phyloP scores from a whole-genome alignment of 2,113 vertebrate genomes.

The Nymphicus hollandicus region DNA sequence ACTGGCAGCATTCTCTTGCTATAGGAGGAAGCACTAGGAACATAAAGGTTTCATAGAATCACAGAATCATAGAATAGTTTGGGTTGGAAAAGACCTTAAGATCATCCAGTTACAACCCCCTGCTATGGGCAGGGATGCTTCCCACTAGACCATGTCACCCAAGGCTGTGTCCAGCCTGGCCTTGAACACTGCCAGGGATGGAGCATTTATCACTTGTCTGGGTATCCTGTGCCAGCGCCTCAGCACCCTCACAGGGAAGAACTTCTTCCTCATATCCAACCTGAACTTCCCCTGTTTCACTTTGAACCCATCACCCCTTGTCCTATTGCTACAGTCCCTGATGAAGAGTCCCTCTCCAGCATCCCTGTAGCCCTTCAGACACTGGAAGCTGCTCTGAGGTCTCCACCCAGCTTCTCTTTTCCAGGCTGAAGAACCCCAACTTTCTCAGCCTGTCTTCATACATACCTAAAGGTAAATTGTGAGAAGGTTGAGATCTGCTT shows the following conservation, averaged over 20 bases:
- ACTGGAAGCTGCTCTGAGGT: background rate
- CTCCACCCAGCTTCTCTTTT: background rate
- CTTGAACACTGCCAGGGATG: background rate
- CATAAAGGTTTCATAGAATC: background rate
- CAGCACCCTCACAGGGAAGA: background rate
- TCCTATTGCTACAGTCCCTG: background rate
- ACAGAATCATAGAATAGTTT: background rate
- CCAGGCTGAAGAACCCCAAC: background rate
- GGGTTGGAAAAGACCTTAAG: background rate
- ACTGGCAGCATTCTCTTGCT: background rate
- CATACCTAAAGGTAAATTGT: background rate
- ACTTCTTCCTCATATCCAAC: background rate
- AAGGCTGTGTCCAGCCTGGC: background rate
- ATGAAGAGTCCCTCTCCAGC: background rate
- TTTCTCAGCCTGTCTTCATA: background rate
- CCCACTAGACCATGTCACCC: background rate
- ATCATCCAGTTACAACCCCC: background rate
- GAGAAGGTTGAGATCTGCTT: background rate
- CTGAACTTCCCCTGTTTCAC: background rate
- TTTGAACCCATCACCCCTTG: background rate
- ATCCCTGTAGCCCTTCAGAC: background rate
- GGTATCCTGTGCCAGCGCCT: background rate
- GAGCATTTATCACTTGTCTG: background rate
- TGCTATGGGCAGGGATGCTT: background rate
- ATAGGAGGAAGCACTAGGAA: background rate